Conservation (phyloP, 2,797 vertebrate species). For the Cuculus canorus region DNA sequence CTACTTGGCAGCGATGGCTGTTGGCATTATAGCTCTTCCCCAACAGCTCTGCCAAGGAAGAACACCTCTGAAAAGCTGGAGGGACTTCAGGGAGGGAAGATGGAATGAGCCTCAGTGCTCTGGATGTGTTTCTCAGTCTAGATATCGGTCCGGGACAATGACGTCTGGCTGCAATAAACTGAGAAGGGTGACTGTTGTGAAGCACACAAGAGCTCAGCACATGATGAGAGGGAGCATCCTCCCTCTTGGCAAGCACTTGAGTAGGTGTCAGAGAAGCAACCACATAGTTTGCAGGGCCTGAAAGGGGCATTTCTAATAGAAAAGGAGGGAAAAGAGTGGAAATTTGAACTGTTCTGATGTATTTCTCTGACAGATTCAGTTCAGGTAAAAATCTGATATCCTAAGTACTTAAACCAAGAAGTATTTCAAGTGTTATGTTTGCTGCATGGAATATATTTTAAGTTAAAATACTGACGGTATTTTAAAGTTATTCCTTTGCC, state of each 20-base stretch:
- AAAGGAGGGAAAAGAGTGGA: background rate
- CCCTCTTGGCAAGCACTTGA: background rate
- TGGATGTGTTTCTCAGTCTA: background rate
- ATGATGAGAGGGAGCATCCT: background rate
- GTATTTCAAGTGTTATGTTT: background rate
- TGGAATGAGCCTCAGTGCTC: background rate
- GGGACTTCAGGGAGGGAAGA: background rate
- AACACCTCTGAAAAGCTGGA: background rate
- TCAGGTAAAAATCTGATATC: background rate
- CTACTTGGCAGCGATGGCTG: background rate
- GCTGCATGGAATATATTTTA: background rate
- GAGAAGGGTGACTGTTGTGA: background rate
- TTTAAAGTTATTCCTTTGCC: background rate
- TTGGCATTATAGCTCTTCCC: background rate
- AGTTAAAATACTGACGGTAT: background rate
- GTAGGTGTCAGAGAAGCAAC: background rate
- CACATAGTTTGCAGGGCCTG: background rate
- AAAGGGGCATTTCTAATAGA: background rate
- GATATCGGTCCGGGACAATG: rapidly evolving
- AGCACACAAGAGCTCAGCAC: background rate
- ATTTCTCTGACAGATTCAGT: background rate
- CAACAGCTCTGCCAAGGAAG: background rate
- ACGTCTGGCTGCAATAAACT: background rate
- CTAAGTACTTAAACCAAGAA: background rate
- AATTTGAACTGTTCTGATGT: background rate